Base-by-base conservation (phyloP, 2,797 vertebrate genomes). In the Helostoma temminkii region DNA sequence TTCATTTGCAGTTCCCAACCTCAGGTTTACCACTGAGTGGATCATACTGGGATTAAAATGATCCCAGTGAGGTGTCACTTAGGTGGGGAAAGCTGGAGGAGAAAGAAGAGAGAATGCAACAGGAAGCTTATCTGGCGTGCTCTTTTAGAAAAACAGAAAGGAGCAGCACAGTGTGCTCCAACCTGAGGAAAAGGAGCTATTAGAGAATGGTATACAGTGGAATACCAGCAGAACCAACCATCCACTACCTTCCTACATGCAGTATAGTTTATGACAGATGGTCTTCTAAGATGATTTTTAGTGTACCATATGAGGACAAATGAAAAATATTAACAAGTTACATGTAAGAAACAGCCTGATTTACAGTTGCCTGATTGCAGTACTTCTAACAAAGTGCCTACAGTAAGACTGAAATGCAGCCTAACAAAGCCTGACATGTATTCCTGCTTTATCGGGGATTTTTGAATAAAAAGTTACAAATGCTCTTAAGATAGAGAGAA, bases 171-270 rank as follows among this genome's bases (percentile, higher is more conserved):
- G 39, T 28, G 28, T 54, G 7, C 43, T 46, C 50, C 26, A 54
- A 71, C 39, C 50, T 47, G 34, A 69, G 36, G 24, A 60, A 15
- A 25, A 46, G 36, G n/a, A 58, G 53, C 46, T 25, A 72, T 45
- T 30, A 39, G 58, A 39, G 26, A 47, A 70, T 64, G 65, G 58
- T 32, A 63, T 39, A 73, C 30, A 69, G 14, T 2, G 10, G 7
- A 30, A 30, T 7, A 9, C 30, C 30, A 30, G 30, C 1, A 30
- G 30, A 30, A 30, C 10, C 3, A 28, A 28, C 26, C 28, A 9
- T 30, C 30, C 32, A 34, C 3, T 34, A 34, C 4, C 32, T 34
- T 12, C 1, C 10, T 34, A 34, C 11, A 34, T 34, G 32, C 32
- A 34, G 9, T 32, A 32, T 32, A 32, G 9, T 32, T 32, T 32